Conservation (phyloP, 2,797 vertebrate species). For the Crenuchus spilurus region DNA sequence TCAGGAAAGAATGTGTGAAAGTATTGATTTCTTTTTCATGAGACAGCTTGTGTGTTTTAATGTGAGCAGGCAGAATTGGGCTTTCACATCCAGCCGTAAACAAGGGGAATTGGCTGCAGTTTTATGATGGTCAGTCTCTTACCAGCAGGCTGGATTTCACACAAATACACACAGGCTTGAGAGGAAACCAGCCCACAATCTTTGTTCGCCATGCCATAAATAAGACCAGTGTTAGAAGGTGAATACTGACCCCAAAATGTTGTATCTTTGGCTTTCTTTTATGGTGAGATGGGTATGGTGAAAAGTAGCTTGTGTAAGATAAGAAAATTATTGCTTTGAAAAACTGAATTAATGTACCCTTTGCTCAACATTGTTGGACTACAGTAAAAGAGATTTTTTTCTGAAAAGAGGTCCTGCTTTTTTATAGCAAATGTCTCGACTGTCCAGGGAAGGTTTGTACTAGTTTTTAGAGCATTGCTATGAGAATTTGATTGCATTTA, state of each 20-base stretch:
- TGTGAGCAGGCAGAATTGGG: constrained; percentile 38
- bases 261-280: background rate
- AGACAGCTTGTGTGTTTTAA: constrained; percentile 47
- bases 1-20: constrained; percentile 30
- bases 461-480: no score
- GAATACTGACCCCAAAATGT: background rate
- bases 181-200: background rate
- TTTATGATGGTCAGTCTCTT: constrained; percentile 40
- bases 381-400: no score
- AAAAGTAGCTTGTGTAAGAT: background rate
- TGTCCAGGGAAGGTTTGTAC: no score
- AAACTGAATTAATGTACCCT: background rate
- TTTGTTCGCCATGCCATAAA: background rate
- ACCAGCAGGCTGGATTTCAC: constrained; percentile 20
- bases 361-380: no score
- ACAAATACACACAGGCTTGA: background rate
- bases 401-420: no score
- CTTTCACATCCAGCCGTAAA: constrained; percentile 47
- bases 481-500: no score
- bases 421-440: no score
- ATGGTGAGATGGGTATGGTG: background rate
- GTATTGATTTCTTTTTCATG: constrained; percentile 45
- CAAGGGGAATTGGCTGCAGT: constrained; percentile 29
- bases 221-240: background rate
- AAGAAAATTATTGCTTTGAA: background rate